Percentiles rank a stretch among this genome's conserved stretches.
phyloP scores from a whole-genome alignment of 1,140 invertebrate genomes.

The Orius insidiosus region DNA sequence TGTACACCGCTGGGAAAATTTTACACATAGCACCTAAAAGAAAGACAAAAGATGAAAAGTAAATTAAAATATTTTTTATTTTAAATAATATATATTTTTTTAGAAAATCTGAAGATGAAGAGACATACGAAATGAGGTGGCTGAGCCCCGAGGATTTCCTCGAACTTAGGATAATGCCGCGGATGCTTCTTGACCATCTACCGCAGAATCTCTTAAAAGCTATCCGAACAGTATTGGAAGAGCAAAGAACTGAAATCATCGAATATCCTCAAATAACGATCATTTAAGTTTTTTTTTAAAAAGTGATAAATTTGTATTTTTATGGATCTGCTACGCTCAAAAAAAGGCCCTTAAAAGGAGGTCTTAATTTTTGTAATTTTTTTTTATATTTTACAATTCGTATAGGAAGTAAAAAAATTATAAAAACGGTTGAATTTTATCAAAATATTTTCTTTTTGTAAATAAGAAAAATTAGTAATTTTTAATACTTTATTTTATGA shows the following conservation, averaged over 20 bases:
- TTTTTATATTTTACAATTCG: no score
- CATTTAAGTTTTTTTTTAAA: slow-evolving; percentile 13
- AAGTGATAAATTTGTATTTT: no score
- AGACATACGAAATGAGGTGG: slow-evolving; percentile 52
- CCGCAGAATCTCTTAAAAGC: slow-evolving; percentile 50
- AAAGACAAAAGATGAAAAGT: slow-evolving; percentile 44
- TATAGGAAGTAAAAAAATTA: no score
- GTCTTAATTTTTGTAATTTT: no score
- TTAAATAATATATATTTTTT: slow-evolving; percentile 17
- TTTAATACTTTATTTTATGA: no score
- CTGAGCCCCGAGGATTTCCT: slow-evolving; percentile 53
- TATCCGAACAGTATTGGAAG: slow-evolving; percentile 40
- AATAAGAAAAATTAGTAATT: no score
- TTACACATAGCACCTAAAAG: slow-evolving; percentile 37
- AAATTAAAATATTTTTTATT: slow-evolving; percentile 18
- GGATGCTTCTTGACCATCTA: slow-evolving; percentile 56
- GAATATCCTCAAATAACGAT: slow-evolving; percentile 21
- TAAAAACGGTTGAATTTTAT: no score
- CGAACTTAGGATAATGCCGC: slow-evolving; percentile 53
- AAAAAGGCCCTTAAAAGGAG: no score
- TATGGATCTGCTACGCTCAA: no score
- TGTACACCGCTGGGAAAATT: slow-evolving; percentile 53
- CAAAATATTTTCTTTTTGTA: no score
- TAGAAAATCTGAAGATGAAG: slow-evolving; percentile 31
- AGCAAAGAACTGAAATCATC: slow-evolving; percentile 25